Percentiles rank a stretch among this genome's conserved stretches.
phyloP scores from a whole-genome alignment of 2,113 vertebrate species.

The Coreoperca whiteheadi region DNA sequence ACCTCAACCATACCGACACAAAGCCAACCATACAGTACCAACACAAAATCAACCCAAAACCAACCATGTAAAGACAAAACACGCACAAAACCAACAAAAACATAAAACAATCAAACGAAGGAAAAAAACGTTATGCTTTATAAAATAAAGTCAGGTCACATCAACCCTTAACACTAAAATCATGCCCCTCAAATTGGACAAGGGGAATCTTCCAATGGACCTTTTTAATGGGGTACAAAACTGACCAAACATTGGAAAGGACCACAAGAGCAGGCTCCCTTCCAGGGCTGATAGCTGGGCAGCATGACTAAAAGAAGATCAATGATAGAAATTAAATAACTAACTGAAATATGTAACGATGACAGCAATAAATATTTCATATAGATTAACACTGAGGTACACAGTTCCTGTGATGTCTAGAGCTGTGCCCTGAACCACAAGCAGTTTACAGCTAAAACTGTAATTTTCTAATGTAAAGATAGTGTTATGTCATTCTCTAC shows the following conservation, averaged over 20 bases:
- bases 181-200: not conserved
- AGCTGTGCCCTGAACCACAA: no score
- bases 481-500: not conserved
- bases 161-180: not conserved
- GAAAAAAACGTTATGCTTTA: not conserved
- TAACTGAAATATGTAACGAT: not conserved
- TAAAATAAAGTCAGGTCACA: not conserved
- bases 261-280: not conserved
- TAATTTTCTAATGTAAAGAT: not conserved
- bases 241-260: not conserved
- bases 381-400: no score
- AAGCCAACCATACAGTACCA: not conserved
- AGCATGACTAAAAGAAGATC: not conserved
- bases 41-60: not conserved
- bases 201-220: not conserved
- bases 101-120: no score
- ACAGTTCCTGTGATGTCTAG: not conserved
- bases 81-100: not conserved
- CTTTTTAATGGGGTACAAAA: not conserved
- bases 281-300: not conserved
- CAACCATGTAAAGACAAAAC: not conserved
- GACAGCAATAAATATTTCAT: not conserved
- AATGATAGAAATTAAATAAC: no score
- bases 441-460: not conserved
- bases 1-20: not conserved